These are phyloP conservation scores for Masticophis lateralis DNA, from an alignment of 2,797 vertebrate genomes.

Conservation along the genomic window DNA sequence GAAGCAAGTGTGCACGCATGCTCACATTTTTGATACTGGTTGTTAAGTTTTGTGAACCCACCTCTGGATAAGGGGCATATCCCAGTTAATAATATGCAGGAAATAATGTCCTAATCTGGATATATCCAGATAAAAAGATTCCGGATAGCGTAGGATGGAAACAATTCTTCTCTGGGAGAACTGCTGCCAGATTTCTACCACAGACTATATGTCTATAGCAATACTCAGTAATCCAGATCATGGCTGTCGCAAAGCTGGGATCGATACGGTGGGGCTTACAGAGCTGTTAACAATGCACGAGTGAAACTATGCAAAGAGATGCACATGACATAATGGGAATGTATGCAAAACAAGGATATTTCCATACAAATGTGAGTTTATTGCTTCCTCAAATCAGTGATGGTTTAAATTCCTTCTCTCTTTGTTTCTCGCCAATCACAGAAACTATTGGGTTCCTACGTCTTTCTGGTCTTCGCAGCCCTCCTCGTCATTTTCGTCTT, in stretches of 20 bases:
- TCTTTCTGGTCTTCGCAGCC: slow-evolving; percentile 86
- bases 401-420: neutral
- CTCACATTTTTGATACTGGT: too few relatives aligned
- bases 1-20: too few relatives aligned
- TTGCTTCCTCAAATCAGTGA: neutral
- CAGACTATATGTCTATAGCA: too few relatives aligned
- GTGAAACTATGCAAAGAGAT: neutral
- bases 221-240: too few relatives aligned
- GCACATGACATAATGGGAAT: neutral
- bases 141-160: neutral
- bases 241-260: neutral
- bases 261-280: neutral
- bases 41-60: too few relatives aligned
- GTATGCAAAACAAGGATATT: neutral
- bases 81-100: neutral
- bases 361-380: neutral
- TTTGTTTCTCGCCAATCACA: slow-evolving; percentile 55
- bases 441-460: slow-evolving; percentile 79
- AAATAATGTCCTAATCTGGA: neutral
- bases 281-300: neutral
- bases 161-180: neutral
- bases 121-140: neutral
- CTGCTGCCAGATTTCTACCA: neutral
- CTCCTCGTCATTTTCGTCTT: slow-evolving; percentile 82
- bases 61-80: neutral